These are phyloP conservation scores for Steinernema scapterisci DNA, from an alignment of 2,888 invertebrate species.

Conservation along the genomic window DNA sequence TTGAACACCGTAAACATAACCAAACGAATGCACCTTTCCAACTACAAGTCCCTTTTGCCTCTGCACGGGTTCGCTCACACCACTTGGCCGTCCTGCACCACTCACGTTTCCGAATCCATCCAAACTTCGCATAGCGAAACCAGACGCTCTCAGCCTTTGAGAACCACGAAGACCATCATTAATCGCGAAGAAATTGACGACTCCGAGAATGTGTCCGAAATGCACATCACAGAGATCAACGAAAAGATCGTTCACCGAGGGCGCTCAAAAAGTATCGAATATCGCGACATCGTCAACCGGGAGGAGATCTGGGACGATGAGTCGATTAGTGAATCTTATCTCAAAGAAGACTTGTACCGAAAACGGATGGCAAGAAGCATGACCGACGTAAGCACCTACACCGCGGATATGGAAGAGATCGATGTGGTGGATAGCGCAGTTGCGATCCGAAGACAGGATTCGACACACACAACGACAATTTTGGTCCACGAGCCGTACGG, in stretches of 20 bases:
- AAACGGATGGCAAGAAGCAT: constrained; percentile 10
- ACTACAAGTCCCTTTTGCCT: constrained; percentile 44
- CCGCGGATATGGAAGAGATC: constrained; percentile 15
- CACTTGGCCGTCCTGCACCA: constrained; percentile 36
- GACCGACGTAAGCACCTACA: constrained; percentile 24
- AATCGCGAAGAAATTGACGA: constrained; percentile 4
- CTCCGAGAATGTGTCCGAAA: neutral
- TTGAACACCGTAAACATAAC: constrained; percentile 38
- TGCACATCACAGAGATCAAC: constrained; percentile 6
- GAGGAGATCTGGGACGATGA: constrained; percentile 23
- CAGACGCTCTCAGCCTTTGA: neutral
- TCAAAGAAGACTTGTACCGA: constrained; percentile 9
- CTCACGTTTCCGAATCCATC: neutral
- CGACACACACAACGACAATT: constrained; percentile 5
- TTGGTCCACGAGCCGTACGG: neutral
- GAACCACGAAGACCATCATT: neutral
- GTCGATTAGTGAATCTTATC: neutral
- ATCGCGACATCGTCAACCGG: constrained; percentile 16
- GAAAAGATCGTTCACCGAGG: constrained; percentile 18
- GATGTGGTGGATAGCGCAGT: constrained; percentile 14
- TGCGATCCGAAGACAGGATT: neutral
- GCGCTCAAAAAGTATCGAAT: constrained; percentile 18
- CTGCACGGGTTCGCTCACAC: constrained; percentile 41
- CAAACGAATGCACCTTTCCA: constrained; percentile 43
- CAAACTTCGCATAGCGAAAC: neutral